Conservation (phyloP, 1,140 invertebrate genomes). For the Hestina assimilis region DNA sequence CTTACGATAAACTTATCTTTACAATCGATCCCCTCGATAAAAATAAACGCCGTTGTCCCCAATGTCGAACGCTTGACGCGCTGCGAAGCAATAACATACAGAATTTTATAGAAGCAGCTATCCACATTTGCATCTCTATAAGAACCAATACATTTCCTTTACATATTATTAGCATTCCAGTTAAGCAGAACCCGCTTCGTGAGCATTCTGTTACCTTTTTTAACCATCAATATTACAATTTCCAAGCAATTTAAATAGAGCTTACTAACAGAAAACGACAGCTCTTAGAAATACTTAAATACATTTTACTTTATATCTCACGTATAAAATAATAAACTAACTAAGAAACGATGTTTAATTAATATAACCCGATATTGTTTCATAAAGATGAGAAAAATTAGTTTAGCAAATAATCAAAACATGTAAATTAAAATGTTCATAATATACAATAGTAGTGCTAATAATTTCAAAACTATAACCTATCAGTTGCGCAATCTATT, state of each 20-base stretch:
- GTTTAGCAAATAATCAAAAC: too few species aligned
- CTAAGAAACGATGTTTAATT: too few species aligned
- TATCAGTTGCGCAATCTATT: conserved; percentile 12
- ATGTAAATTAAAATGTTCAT: too few species aligned
- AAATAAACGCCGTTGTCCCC: conserved; percentile 60
- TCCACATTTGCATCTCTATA: conserved; percentile 72
- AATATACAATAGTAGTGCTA: too few species aligned
- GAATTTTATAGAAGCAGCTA: conserved; percentile 64
- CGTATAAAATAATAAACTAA: too few species aligned
- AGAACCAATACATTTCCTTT: conserved; percentile 66
- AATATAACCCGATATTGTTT: too few species aligned
- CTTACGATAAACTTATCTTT: conserved; percentile 76
- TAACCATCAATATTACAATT: conserved; percentile 10
- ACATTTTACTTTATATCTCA: conserved; percentile 2
- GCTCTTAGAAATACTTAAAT: background rate
- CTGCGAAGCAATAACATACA: conserved; percentile 65
- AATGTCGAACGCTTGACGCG: conserved; percentile 63
- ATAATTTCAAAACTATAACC: too few species aligned
- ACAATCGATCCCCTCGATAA: conserved; percentile 72
- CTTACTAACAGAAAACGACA: conserved; percentile 1
- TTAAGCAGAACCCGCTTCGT: conserved; percentile 20
- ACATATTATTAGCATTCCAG: conserved; percentile 67
- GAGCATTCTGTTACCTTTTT: conserved; percentile 19
- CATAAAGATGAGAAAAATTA: too few species aligned
- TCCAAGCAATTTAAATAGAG: conserved; percentile 15